Percentiles rank a stretch among this genome's conserved stretches.
These are phyloP conservation scores for Bombyx mandarina DNA, from an alignment of 1,140 invertebrate species.

Conservation along the genomic window DNA sequence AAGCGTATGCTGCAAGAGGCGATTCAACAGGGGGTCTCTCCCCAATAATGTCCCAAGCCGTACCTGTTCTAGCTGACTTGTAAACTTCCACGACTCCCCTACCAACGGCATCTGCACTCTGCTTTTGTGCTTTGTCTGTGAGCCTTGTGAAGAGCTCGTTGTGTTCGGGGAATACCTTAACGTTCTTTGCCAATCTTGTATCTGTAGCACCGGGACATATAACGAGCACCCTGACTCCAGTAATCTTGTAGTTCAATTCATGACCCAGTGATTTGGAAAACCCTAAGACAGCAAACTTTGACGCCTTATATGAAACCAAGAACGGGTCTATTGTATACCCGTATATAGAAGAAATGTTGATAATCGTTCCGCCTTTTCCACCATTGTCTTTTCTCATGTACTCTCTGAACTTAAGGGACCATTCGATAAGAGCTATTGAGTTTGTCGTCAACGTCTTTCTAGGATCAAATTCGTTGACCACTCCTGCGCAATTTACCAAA, in stretches of 20 bases:
- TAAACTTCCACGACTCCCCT: too few species aligned
- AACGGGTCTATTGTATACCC: slow-evolving; percentile 72
- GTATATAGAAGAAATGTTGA: slow-evolving; percentile 76
- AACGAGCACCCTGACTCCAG: slow-evolving; percentile 68
- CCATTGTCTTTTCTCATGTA: slow-evolving; percentile 74
- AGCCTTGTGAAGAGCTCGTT: too few species aligned
- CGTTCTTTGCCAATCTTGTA: slow-evolving; percentile 44
- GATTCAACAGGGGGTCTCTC: too few species aligned
- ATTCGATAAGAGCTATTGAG: slow-evolving; percentile 39
- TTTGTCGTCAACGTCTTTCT: slow-evolving; percentile 50
- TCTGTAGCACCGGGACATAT: slow-evolving; percentile 71
- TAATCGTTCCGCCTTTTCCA: slow-evolving; percentile 74
- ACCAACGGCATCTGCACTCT: too few species aligned
- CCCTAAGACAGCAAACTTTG: slow-evolving; percentile 76
- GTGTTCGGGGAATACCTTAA: slow-evolving; percentile 23
- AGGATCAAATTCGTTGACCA: slow-evolving; percentile 67
- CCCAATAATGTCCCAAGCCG: too few species aligned
- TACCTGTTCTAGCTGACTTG: too few species aligned
- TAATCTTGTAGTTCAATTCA: slow-evolving; percentile 67
- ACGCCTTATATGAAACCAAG: slow-evolving; percentile 76
- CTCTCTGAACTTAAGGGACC: slow-evolving; percentile 42
- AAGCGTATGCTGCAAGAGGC: too few species aligned
- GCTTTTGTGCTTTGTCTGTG: neutral
- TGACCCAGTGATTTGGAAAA: slow-evolving; percentile 71
- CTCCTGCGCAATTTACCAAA: slow-evolving; percentile 74